These are phyloP conservation scores for Theropithecus gelada DNA, from an alignment of 2,113 vertebrate species.

Conservation along the genomic window DNA sequence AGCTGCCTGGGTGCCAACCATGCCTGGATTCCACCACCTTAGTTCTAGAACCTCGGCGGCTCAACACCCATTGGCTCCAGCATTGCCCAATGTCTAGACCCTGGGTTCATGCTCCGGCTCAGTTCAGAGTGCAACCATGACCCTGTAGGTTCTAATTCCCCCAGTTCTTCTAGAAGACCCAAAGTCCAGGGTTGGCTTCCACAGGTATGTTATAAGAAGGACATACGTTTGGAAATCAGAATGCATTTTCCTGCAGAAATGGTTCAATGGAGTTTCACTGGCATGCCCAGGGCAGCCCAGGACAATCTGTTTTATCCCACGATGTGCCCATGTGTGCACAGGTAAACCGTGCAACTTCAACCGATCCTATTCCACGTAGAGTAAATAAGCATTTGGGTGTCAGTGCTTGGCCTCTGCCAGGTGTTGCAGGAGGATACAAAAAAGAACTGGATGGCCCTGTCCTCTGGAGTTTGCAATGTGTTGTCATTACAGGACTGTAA, in stretches of 20 bases:
- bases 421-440: neutral
- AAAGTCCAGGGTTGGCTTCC: neutral
- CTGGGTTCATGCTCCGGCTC: neutral
- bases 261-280: too few relatives aligned
- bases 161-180: fast-evolving
- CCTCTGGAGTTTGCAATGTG: neutral
- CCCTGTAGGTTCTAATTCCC: neutral
- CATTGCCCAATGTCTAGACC: neutral
- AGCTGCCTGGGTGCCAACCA: neutral
- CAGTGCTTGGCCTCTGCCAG: neutral
- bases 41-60: neutral
- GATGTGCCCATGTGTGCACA: neutral
- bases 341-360: neutral
- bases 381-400: fast-evolving
- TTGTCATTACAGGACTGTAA: neutral
- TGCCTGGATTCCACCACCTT: neutral
- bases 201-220: neutral
- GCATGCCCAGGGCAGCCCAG: neutral
- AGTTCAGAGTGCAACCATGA: too few relatives aligned
- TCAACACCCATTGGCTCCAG: neutral
- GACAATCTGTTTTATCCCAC: neutral
- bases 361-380: fast-evolving
- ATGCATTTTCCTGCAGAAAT: neutral
- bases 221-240: neutral
- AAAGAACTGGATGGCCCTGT: fast-evolving